These are phyloP conservation scores for Mantis religiosa DNA, from an alignment of 2,888 invertebrate species.

Conservation along the genomic window DNA sequence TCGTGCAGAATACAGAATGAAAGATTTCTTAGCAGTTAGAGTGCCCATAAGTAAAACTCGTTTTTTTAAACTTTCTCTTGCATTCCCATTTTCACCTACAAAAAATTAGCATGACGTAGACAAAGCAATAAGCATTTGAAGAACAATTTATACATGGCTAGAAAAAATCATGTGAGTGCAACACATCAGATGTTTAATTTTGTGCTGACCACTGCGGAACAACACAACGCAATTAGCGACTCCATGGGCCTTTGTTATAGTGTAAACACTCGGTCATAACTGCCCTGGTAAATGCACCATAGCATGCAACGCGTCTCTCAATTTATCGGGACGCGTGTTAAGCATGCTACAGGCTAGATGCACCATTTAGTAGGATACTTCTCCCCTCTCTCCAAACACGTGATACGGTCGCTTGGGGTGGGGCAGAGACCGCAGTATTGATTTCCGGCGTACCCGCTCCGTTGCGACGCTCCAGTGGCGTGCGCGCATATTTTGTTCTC, in stretches of 20 bases:
- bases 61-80: no score
- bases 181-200: background rate
- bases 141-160: no score
- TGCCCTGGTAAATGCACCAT: background rate
- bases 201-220: background rate
- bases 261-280: background rate
- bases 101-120: no score
- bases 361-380: conserved; percentile 7
- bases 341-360: background rate
- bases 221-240: background rate
- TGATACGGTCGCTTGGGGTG: conserved; percentile 14
- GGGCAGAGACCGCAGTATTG: conserved; percentile 33
- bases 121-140: no score
- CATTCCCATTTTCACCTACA: no score
- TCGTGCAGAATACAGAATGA: no score
- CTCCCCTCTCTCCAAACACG: background rate
- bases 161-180: no score
- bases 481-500: background rate
- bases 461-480: background rate
- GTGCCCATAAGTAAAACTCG: no score
- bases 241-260: background rate
- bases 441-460: conserved; percentile 30
- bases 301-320: background rate
- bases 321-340: background rate
- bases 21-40: no score